Conservation (phyloP, 2,797 vertebrate species). For the Pipistrellus pygmaeus region DNA sequence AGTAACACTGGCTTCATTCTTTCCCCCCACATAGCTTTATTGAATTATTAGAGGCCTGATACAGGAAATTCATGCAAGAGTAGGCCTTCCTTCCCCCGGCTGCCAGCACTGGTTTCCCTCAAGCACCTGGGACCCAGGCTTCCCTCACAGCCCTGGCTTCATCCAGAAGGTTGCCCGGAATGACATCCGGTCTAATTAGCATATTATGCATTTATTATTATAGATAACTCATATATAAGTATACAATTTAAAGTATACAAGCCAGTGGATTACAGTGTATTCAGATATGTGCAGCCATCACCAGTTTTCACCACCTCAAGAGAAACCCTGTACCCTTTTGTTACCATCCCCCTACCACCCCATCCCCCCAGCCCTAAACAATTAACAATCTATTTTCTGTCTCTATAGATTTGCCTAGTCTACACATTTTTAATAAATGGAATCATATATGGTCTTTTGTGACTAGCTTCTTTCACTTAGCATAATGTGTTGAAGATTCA, state of each 20-base stretch:
- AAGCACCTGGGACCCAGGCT: too few relatives aligned
- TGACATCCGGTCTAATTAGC: too few relatives aligned
- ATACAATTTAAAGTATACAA: not conserved
- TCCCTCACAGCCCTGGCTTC: too few relatives aligned
- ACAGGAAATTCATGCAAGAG: too few relatives aligned
- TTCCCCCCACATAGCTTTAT: not conserved
- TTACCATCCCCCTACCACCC: not conserved
- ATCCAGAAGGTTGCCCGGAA: too few relatives aligned
- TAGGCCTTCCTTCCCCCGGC: too few relatives aligned
- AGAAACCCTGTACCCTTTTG: not conserved
- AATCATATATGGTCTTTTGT: not conserved
- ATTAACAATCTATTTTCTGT: not conserved
- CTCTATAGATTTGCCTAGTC: not conserved
- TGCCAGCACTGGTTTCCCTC: too few relatives aligned
- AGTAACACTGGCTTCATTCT: constrained; percentile 27
- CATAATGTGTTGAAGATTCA: not conserved
- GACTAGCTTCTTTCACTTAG: constrained; percentile 5
- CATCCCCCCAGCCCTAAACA: not conserved
- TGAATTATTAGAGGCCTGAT: not conserved
- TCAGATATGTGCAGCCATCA: not conserved
- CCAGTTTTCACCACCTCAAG: constrained; percentile 3
- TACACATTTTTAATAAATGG: not conserved
- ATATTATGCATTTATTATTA: too few relatives aligned
- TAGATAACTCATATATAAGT: not conserved
- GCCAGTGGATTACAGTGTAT: constrained; percentile 11